Conservation (phyloP, 2,797 vertebrate species). For the Takifugu ocellatus region DNA sequence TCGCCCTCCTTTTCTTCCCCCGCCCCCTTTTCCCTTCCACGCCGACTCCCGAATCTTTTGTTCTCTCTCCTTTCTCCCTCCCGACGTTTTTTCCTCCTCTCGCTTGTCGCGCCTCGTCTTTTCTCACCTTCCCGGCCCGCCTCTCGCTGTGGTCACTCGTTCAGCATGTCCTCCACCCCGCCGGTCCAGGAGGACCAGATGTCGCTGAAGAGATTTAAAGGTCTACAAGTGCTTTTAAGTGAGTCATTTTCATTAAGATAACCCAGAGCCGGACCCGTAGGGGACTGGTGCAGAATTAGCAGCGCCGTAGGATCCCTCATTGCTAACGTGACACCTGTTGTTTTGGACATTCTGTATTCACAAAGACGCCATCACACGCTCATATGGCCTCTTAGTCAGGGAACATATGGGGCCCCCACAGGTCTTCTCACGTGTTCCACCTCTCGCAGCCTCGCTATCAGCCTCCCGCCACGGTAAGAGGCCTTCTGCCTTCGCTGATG, state of each 20-base stretch:
- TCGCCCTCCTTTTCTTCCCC: constrained; percentile 23
- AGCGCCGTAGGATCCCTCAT: constrained; percentile 11
- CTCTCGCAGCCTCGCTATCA: constrained; percentile 44
- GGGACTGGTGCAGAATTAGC: constrained; percentile 23
- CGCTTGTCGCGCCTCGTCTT: constrained; percentile 48
- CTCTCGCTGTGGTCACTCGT: constrained; percentile 32
- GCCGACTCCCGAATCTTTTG: constrained; percentile 26
- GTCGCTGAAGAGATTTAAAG: constrained; percentile 21
- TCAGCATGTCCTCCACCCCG: constrained; percentile 21
- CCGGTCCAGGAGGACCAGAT: constrained; percentile 14
- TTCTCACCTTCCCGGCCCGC: constrained; percentile 42
- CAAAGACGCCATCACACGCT: constrained; percentile 15
- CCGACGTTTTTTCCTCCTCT: constrained; percentile 22
- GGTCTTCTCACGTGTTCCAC: constrained; percentile 47
- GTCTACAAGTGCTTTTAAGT: constrained; percentile 3
- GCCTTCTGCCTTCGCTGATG: constrained; percentile 21
- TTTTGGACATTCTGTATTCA: constrained; percentile 28
- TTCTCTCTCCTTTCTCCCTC: constrained; percentile 22
- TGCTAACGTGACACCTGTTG: constrained; percentile 20
- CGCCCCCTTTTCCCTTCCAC: constrained; percentile 15
- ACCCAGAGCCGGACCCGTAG: constrained; percentile 10
- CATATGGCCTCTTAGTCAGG: constrained; percentile 18
- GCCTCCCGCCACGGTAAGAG: constrained; percentile 42
- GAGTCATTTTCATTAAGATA: too few relatives aligned
- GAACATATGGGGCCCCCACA: constrained; percentile 42